A percentile compares a stretch with the other conserved stretches of the same genome.
phyloP scores from a whole-genome alignment of 2,888 invertebrate genomes.

The Chymomyza fuscimana region DNA sequence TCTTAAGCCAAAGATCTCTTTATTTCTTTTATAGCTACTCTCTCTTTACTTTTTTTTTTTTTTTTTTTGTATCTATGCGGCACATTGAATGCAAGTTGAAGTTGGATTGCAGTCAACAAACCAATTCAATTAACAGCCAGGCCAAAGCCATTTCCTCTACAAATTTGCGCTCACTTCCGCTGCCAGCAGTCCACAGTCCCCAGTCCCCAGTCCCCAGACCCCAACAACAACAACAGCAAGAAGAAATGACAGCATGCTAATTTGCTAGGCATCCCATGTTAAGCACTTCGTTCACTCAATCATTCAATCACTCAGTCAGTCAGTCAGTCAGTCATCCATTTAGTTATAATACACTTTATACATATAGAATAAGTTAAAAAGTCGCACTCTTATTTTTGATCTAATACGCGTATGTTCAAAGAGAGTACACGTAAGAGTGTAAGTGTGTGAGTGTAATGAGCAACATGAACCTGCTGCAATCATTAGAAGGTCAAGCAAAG shows the following conservation, averaged over 20 bases:
- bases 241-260: slow-evolving; percentile 58
- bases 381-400: neutral
- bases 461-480: too few relatives aligned
- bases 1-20: neutral
- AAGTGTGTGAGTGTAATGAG: too few relatives aligned
- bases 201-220: too few relatives aligned
- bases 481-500: too few relatives aligned
- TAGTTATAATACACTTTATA: neutral
- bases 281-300: neutral
- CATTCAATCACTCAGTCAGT: neutral
- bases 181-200: slow-evolving; percentile 35
- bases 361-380: neutral
- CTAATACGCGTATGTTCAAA: neutral
- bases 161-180: slow-evolving; percentile 66
- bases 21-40: neutral
- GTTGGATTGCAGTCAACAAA: neutral
- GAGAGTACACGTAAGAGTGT: neutral
- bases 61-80: neutral
- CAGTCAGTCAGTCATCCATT: neutral
- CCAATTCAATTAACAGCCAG: slow-evolving; percentile 24
- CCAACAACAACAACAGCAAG: neutral
- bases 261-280: slow-evolving; percentile 52
- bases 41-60: neutral
- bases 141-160: slow-evolving; percentile 64
- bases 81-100: neutral